Percentiles rank a stretch among this genome's conserved stretches.
These are phyloP conservation scores for Drosophila miranda DNA, from an alignment of 1,140 invertebrate genomes.

Conservation along the genomic window DNA sequence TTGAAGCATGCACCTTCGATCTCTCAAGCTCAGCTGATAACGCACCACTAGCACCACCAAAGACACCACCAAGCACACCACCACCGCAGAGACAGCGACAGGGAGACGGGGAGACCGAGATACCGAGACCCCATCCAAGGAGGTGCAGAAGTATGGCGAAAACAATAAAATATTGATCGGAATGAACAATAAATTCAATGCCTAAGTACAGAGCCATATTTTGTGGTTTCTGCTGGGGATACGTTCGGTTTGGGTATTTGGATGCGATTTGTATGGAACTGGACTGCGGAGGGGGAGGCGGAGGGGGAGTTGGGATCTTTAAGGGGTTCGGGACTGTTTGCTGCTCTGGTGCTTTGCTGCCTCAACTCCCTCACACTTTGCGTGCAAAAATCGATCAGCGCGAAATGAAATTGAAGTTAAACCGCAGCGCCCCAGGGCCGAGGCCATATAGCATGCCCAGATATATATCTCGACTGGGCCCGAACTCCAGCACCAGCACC, in stretches of 20 bases:
- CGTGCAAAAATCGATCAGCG: slow-evolving; percentile 79
- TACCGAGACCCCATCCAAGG: slow-evolving; percentile 13
- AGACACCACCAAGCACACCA: background rate
- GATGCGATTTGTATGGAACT: background rate
- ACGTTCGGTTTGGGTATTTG: background rate
- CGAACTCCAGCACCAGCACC: too few relatives aligned
- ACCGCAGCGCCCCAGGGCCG: slow-evolving; percentile 57
- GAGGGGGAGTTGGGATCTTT: too few relatives aligned
- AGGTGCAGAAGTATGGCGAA: slow-evolving; percentile 68
- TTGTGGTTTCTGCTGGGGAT: background rate
- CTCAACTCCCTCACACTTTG: slow-evolving; percentile 75
- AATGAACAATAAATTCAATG: slow-evolving; percentile 73
- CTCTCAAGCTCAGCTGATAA: slow-evolving; percentile 53
- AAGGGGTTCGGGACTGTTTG: background rate
- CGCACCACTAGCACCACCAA: slow-evolving; percentile 47
- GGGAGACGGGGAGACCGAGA: background rate
- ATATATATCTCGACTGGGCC: slow-evolving; percentile 28
- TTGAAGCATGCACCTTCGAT: slow-evolving; percentile 58
- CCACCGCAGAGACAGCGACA: background rate
- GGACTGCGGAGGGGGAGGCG: too few relatives aligned
- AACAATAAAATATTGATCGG: slow-evolving; percentile 75
- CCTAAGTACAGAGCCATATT: slow-evolving; percentile 64
- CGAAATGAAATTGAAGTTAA: slow-evolving; percentile 80
- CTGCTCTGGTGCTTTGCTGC: background rate
- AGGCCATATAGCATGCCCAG: slow-evolving; percentile 50